Base-by-base conservation (phyloP, 1,140 invertebrate genomes). In the Euglossa dilemma region DNA sequence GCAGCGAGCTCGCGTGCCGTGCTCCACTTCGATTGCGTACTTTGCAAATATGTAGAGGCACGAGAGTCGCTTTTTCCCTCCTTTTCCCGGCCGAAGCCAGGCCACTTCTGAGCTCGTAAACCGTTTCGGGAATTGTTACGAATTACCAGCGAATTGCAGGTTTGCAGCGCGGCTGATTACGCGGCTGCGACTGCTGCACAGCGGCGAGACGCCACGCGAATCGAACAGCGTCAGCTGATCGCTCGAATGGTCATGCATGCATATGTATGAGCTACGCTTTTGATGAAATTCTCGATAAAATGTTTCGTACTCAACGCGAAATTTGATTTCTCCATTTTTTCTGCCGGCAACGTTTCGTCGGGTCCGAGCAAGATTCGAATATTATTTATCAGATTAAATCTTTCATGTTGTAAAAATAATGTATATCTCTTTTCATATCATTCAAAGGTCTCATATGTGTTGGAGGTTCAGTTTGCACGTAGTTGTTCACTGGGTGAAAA, bases 1-100 rank as follows among this genome's bases (percentile, higher is more conserved):
- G 85, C 61, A 47, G 50, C n/a, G 6, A 25, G 71, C n/a, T 87
- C 71, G 85, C 86, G 85, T 87, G 86, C 43, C 18, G 47, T n/a
- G 47, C 71, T 28, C 64, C 59, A 64, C 61, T 83, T 86, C 63
- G 71, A 47, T 85, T 59, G 43, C 72, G 50, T 76, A 61, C 80
- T 57, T 87, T 78, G 66, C 85, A 87, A 87, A 87, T 84, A 84
- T 74, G 56, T 72, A 86, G 43, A 73, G 70, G 71, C 66, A 87
- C 59, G 80, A 67, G 61, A 83, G 25, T 52, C 66, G 28, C 9
- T 66, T 25, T 9, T 12, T 2, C 12, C 16, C 9, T 36, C 3
- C 36, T 8, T 36, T 36, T 8, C n/a, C 20, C 5, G 11, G 18
- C n/a, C 14, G 14, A 36, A 77, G 28, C 18, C 20, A 20, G 9